phyloP scores from a whole-genome alignment of 2,888 invertebrate species.

The Pomacea canaliculata region DNA sequence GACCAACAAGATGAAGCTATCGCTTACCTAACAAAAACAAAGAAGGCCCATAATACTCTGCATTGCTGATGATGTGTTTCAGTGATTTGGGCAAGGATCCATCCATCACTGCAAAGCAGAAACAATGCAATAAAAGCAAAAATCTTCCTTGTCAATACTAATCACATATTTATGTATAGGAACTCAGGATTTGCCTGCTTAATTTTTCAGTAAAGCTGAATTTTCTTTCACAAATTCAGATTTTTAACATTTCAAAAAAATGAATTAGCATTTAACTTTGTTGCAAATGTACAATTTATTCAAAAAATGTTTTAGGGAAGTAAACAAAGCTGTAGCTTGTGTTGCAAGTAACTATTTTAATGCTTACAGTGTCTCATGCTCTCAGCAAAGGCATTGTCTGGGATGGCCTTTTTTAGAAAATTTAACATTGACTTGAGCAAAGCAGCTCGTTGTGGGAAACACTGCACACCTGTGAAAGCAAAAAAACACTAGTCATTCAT shows the following conservation, averaged over 20 bases:
- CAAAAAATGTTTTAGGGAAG: too few relatives aligned
- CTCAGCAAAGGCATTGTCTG: constrained; percentile 80
- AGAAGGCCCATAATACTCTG: constrained; percentile 89
- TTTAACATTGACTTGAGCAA: constrained; percentile 89
- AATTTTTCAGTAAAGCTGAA: too few relatives aligned
- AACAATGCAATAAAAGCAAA: too few relatives aligned
- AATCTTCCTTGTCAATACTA: too few relatives aligned
- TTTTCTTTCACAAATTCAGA: too few relatives aligned
- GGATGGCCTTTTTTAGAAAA: constrained; percentile 88
- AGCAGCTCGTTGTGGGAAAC: constrained; percentile 86
- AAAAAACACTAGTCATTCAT: not conserved
- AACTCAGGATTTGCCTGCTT: too few relatives aligned
- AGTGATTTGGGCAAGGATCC: constrained; percentile 83
- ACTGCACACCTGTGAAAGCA: constrained; percentile 68
- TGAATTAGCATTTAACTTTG: too few relatives aligned
- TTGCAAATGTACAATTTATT: too few relatives aligned
- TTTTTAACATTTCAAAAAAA: too few relatives aligned
- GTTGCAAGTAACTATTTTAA: too few relatives aligned
- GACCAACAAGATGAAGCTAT: not conserved
- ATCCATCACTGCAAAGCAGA: constrained; percentile 79
- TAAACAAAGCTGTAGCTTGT: too few relatives aligned
- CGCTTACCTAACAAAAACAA: constrained; percentile 81
- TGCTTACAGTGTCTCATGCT: constrained; percentile 79
- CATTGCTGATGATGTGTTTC: constrained; percentile 86
- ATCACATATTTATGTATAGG: too few relatives aligned